Base-by-base conservation (phyloP, 2,113 vertebrate genomes). In the Passer domesticus region DNA sequence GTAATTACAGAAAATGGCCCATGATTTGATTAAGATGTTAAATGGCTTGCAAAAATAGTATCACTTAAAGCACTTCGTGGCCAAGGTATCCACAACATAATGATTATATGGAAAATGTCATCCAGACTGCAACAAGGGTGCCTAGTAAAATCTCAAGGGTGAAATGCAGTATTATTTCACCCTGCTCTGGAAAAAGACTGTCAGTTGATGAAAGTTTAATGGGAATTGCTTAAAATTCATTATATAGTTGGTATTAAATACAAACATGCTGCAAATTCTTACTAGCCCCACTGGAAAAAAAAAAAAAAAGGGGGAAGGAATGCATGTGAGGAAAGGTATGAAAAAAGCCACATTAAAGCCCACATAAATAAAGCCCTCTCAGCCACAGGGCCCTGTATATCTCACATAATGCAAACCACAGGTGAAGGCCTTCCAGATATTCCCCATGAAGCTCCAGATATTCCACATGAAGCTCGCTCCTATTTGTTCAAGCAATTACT, bases 1-100 rank as follows among this genome's bases (percentile, higher is more conserved):
- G 68, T 89, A 95, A 94, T 92, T 78, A 90, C 68, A 93, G 86
- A 95, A 96, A 94, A 96, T 78, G 86, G 86, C 89, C 44, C 44
- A 4, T 74, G 52, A 93, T 90, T 92, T 86, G 86, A 90, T 93
- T 83, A 88, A 23, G 64, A 81, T 59, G 55, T 28, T 70, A 89
- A 94, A 81, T 56, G 31, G 27, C 80, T 89, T 89, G 33, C 83
- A 96, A 90, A 95, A 94, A 75, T 47, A 87, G 60, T 22, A 89
- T 68, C 56, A 47, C 33, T 89, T 81, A 59, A 63, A 78, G 56
- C 73, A 78, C 47, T 89, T 74, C 69, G 47, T 2, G 19, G 46
- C n/a, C 68, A 90, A 88, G 35, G 47, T 47, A 92, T 24, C 77
- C 31, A 83, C 27, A 77, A n/a, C 37, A 28, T 58, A 55, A 77